These are phyloP conservation scores for Cryptotermes secundus DNA, from an alignment of 1,140 invertebrate species.

Conservation along the genomic window DNA sequence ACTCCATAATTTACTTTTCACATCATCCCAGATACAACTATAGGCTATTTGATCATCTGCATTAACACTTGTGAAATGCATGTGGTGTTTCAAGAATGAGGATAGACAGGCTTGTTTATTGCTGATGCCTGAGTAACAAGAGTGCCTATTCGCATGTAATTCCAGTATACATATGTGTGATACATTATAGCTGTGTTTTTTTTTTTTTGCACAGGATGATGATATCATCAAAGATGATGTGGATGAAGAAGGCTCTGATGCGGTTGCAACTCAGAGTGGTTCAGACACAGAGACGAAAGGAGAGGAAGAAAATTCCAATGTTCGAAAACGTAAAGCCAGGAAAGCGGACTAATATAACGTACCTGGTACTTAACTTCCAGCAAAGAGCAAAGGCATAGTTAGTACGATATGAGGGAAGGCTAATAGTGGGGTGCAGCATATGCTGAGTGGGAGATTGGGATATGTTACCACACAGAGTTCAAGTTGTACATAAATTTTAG, in stretches of 20 bases:
- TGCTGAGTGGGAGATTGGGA: neutral
- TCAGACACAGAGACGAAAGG: slow-evolving; percentile 44
- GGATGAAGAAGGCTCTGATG: slow-evolving; percentile 46
- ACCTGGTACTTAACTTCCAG: neutral
- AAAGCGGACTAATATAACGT: slow-evolving; percentile 58
- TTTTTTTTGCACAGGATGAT: slow-evolving; percentile 46
- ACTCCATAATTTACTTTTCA: too few species aligned
- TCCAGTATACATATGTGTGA: slow-evolving; percentile 31
- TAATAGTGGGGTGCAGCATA: neutral
- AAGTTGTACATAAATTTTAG: neutral
- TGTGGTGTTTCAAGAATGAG: too few species aligned
- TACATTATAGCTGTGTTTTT: slow-evolving; percentile 44
- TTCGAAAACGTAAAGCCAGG: slow-evolving; percentile 61
- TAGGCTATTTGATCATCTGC: too few species aligned
- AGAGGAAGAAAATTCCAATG: slow-evolving; percentile 36
- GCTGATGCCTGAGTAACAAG: too few species aligned
- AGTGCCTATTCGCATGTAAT: too few species aligned
- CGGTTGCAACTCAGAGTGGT: slow-evolving; percentile 44
- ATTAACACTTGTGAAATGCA: too few species aligned
- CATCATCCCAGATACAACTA: too few species aligned
- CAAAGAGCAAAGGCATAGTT: neutral
- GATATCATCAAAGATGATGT: slow-evolving; percentile 52
- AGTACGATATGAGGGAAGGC: neutral
- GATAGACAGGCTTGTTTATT: too few species aligned
- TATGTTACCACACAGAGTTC: neutral